Base-by-base conservation (phyloP, 2,888 invertebrate species). In the Anaspis maculata region DNA sequence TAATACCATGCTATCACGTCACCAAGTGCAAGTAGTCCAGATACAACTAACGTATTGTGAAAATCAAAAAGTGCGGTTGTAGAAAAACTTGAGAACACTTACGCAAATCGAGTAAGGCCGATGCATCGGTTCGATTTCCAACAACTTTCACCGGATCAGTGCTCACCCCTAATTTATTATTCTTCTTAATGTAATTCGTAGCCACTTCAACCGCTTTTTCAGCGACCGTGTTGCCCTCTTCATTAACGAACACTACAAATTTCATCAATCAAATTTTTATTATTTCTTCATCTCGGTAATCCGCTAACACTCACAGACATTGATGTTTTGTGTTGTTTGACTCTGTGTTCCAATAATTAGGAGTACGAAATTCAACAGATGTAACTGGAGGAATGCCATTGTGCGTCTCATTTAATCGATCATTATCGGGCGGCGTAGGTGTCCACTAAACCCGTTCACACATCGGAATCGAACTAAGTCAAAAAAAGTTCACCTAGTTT, bases 301-400 rank as follows among this genome's bases (percentile, higher is more conserved):
- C n/a, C n/a, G n/a, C n/a, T n/a, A 19, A 19, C 59, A 79, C 81
- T 77, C 73, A 81, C 81, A 70, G 52, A 81, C 76, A 57, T 80
- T 80, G 39, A 81, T 77, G 58, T 79, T 81, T 61, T 81, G 81
- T 34, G 77, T 79, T 0, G 79, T 79, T 64, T 81, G 81, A n/a
- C n/a, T n/a, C n/a, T n/a, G n/a, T n/a, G n/a, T n/a, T n/a, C n/a
- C n/a, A n/a, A n/a, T n/a, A n/a, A n/a, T n/a, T n/a, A n/a, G n/a
- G n/a, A n/a, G n/a, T n/a, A n/a, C n/a, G n/a, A n/a, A n/a, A n/a
- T n/a, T n/a, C n/a, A n/a, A n/a, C n/a, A n/a, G n/a, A n/a, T n/a
- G n/a, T n/a, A n/a, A n/a, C n/a, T n/a, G n/a, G n/a, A n/a, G n/a
- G n/a, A n/a, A n/a, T n/a, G n/a, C n/a, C n/a, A n/a, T n/a, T n/a